Conservation (phyloP, 2,113 vertebrate species). For the Oophaga pumilio region DNA sequence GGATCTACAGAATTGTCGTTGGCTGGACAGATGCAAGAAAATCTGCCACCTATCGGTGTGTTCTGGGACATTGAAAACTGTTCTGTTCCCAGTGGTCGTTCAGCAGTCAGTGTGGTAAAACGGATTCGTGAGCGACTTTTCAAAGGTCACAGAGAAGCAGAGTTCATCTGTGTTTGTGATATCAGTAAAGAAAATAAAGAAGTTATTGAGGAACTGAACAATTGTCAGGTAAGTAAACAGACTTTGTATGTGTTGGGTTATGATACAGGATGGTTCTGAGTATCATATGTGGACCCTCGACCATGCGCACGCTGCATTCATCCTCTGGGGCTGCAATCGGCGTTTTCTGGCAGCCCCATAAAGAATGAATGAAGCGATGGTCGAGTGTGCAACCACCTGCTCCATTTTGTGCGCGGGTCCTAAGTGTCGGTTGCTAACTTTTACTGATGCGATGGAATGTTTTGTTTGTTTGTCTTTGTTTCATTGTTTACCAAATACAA, state of each 20-base stretch:
- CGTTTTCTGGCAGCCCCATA: too few species aligned
- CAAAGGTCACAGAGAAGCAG: constrained; percentile 93
- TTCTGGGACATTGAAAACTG: constrained; percentile 99
- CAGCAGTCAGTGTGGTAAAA: constrained; percentile 88
- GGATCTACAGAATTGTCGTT: constrained; percentile 81
- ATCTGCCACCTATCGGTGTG: constrained; percentile 92
- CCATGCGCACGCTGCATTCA: too few species aligned
- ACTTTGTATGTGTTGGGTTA: neutral
- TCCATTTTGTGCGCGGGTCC: too few species aligned
- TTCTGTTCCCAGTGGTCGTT: constrained; percentile 90
- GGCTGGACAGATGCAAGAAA: constrained; percentile 80
- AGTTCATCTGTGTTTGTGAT: constrained; percentile 98
- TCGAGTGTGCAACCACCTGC: too few species aligned
- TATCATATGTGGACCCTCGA: too few species aligned
- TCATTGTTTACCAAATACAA: too few species aligned
- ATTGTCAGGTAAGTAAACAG: constrained; percentile 89
- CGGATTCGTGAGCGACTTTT: constrained; percentile 92
- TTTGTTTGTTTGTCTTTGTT: too few species aligned
- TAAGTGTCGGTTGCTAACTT: too few species aligned
- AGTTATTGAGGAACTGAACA: constrained; percentile 98
- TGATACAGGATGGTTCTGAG: neutral
- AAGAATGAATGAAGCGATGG: too few species aligned
- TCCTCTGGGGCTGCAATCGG: too few species aligned
- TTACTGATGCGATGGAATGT: too few species aligned
- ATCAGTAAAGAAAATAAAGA: constrained; percentile 98